These are phyloP conservation scores for Agapornis roseicollis DNA, from an alignment of 2,113 vertebrate genomes.

Conservation along the genomic window DNA sequence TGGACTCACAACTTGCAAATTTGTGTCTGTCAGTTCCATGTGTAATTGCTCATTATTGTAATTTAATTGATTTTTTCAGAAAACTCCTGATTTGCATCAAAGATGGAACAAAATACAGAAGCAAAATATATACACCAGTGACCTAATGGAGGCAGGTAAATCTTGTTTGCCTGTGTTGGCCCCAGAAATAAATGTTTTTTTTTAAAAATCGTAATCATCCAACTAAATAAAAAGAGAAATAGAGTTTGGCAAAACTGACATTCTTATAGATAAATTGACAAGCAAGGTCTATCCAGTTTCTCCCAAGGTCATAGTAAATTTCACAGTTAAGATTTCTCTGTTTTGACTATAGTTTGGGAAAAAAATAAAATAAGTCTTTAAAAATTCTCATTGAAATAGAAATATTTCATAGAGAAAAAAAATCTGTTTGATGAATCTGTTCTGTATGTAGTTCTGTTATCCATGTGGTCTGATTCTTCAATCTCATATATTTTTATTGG, in stretches of 20 bases:
- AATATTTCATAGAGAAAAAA: neutral
- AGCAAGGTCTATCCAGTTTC: neutral
- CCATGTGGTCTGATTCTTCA: neutral
- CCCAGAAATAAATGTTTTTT: neutral
- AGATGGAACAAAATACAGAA: neutral
- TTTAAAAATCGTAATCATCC: neutral
- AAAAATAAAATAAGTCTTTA: too few species aligned
- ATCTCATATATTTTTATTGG: neutral
- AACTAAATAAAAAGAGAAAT: neutral
- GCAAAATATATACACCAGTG: neutral
- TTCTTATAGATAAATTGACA: neutral
- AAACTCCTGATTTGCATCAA: conserved; percentile 28
- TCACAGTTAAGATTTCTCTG: neutral
- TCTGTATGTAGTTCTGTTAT: neutral
- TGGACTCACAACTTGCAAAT: conserved; percentile 48
- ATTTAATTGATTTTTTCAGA: conserved; percentile 49
- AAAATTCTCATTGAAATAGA: neutral
- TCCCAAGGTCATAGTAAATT: neutral
- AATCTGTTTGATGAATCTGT: neutral
- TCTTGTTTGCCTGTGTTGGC: neutral
- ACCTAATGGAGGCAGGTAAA: neutral
- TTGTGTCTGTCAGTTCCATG: conserved; percentile 41
- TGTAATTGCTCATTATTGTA: conserved; percentile 50
- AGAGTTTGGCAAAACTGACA: neutral
- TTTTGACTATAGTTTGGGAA: neutral